Conservation (phyloP, 1,140 invertebrate species). For the Fopius arisanus region DNA sequence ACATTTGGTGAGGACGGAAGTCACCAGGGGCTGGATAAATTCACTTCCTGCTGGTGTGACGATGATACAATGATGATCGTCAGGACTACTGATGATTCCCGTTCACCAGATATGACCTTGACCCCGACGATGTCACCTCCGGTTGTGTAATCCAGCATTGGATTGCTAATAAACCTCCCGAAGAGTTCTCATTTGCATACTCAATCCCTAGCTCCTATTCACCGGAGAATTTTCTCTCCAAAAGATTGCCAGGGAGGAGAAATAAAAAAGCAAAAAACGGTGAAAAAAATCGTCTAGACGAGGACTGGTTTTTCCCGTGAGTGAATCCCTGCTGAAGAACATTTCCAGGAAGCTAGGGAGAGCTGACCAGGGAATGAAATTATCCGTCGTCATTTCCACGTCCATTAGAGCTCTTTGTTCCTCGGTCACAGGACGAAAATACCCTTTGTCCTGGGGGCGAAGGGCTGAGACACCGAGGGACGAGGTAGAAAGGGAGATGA, state of each 20-base stretch:
- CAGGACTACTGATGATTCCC: too few relatives aligned
- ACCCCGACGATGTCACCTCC: too few relatives aligned
- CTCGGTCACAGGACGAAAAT: conserved; percentile 18
- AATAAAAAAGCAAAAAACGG: neutral
- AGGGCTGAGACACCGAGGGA: neutral
- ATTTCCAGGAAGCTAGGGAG: neutral
- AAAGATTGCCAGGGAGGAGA: neutral
- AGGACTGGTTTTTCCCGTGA: neutral
- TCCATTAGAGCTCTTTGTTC: conserved; percentile 40
- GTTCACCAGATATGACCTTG: too few relatives aligned
- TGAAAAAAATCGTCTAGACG: neutral
- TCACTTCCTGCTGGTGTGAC: neutral
- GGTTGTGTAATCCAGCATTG: too few relatives aligned
- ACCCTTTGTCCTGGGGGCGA: neutral
- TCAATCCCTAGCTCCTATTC: neutral
- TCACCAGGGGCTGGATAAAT: neutral
- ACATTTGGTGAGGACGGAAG: neutral
- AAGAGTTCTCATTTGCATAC: neutral
- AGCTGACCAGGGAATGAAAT: conserved; percentile 37
- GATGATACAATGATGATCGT: neutral
- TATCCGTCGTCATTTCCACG: conserved; percentile 39
- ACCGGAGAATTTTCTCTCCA: neutral
- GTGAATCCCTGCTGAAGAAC: neutral
- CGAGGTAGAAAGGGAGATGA: neutral
- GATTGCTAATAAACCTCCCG: too few relatives aligned